A percentile compares a stretch with the other conserved stretches of the same genome.
phyloP scores from a whole-genome alignment of 2,797 vertebrate genomes.

The Pangasius mekongensis region DNA sequence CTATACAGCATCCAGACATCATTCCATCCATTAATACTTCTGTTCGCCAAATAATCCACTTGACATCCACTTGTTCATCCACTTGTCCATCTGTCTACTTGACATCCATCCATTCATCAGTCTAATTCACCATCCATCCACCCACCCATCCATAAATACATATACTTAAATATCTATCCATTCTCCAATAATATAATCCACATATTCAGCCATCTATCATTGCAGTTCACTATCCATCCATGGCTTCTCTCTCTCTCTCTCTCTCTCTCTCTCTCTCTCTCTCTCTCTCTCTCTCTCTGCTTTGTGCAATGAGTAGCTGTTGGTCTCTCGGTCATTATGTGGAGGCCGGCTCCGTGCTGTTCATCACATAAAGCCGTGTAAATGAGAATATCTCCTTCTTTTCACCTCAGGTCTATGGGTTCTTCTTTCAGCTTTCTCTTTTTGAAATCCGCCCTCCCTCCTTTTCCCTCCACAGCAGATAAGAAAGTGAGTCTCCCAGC shows the following conservation, averaged over 20 bases:
- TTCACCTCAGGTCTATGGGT: constrained; percentile 21
- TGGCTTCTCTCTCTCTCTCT: background rate
- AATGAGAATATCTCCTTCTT: constrained; percentile 82
- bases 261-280: background rate
- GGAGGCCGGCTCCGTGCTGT: constrained; percentile 82
- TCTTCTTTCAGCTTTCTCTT: constrained; percentile 14
- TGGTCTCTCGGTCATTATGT: constrained; percentile 67
- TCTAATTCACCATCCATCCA: no score
- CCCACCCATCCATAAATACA: background rate
- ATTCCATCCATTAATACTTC: background rate
- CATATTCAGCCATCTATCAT: background rate
- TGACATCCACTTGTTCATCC: background rate
- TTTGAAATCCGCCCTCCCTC: background rate
- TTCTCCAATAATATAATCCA: background rate
- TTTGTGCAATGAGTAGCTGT: constrained; percentile 32
- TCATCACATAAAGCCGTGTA: constrained; percentile 91
- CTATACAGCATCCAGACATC: background rate
- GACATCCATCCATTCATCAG: background rate
- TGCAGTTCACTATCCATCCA: background rate
- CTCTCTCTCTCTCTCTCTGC: background rate
- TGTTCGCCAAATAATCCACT: background rate
- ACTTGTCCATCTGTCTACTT: background rate
- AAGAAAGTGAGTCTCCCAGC: constrained; percentile 26
- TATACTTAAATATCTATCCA: background rate
- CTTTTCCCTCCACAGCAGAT: constrained; percentile 14